Evolutionary conservation across 2,797 vertebrate genomes (phyloP).

Genomic region (Mormyrus hasselquistii): DNA sequence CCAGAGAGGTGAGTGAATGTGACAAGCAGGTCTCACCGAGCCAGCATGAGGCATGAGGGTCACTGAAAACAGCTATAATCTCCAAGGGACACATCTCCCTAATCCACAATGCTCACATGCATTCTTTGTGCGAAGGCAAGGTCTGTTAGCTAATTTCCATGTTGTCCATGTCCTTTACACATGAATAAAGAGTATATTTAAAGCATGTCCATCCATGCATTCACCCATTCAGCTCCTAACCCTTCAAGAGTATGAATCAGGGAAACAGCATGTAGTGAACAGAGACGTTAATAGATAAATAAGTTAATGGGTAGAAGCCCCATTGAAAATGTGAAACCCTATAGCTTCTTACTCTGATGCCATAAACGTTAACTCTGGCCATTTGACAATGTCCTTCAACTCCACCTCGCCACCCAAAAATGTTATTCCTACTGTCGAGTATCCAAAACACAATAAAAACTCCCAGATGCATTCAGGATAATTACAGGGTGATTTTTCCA

Average conservation of each 20-base stretch:
- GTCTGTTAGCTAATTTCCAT: background rate
- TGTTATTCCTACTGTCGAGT: background rate
- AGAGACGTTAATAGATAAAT: background rate
- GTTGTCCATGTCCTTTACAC: background rate
- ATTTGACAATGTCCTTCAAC: background rate
- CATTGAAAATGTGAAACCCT: background rate
- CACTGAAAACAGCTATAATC: background rate
- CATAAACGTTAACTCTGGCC: background rate
- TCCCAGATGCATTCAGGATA: background rate
- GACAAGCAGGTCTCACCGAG: background rate
- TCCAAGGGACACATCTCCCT: background rate
- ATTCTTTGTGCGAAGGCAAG: background rate
- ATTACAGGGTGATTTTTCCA: background rate
- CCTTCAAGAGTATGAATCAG: background rate
- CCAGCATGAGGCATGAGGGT: background rate
- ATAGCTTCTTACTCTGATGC: background rate
- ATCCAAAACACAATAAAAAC: background rate
- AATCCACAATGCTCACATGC: background rate
- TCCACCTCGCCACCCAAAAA: background rate
- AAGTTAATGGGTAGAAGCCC: background rate
- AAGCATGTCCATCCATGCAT: background rate
- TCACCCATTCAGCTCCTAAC: background rate
- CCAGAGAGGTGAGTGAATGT: background rate
- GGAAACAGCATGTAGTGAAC: background rate
- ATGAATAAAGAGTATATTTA: background rate